Base-by-base conservation (phyloP, 1,140 invertebrate genomes). In the Drosophila littoralis region DNA sequence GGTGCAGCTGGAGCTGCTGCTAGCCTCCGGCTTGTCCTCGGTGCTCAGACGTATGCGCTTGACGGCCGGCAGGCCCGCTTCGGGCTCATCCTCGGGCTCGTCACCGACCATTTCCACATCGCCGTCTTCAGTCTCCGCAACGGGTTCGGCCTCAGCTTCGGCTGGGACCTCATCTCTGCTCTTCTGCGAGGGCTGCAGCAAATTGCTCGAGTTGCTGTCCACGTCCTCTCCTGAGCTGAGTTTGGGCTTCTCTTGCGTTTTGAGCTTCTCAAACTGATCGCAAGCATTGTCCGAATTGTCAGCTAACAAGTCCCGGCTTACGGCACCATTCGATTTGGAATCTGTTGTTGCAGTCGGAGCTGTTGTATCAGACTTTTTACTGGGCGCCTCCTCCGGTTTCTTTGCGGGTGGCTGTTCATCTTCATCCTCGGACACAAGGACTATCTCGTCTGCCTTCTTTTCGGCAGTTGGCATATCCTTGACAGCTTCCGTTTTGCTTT, bases 271-370 rank as follows among this genome's bases (percentile, higher is more conserved):
- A 66, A 91, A 91, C 52, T 91, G 79, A 77, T 92, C 91, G 12
- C 81, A 79, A 7, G 91, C 91, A 78, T 92, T 92, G 63, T 92
- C 91, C 6, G 91, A 89, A 43, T 91, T 91, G 40, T 92, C 91
- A 1, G 66, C 55, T 3, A 71, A 45, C 1, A 91, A 75, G 36
- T 76, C 46, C 1, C 12, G 17, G 65, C 59, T 40, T 74, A 70
- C n/a, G 73, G 45, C 12, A 78, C 66, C 35, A 45, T 46, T 59
- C 15, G 64, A 59, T 60, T 75, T 76, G n/a, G 70, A 50, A 15
- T 69, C 68, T 32, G 13, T 59, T 64, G 35, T 54, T 10, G 9
- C 32, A 12, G 50, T 15, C 12, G 48, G 1, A 40, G 45, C 13
- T 12, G 40, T 38, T 12, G 46, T 58, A 4, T 43, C 51, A 2